Conservation (phyloP, 2,113 vertebrate species). For the Zosterops pallidus region DNA sequence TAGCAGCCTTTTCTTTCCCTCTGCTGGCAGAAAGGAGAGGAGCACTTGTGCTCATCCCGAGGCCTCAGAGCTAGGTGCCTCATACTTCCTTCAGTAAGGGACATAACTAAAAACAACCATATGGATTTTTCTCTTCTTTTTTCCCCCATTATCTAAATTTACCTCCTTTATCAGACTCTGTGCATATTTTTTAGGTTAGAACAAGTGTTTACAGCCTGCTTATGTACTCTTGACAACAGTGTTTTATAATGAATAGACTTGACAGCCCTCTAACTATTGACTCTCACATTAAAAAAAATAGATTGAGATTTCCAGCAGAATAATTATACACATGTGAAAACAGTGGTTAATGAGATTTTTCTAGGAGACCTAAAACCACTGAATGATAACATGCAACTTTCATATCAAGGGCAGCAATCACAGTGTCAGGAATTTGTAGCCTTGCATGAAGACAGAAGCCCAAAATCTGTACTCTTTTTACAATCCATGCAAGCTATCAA, state of each 20-base stretch:
- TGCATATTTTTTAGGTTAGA: background rate
- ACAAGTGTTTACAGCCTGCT: background rate
- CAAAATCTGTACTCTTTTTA: background rate
- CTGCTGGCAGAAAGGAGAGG: background rate
- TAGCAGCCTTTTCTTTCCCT: background rate
- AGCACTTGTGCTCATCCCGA: background rate
- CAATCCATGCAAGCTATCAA: background rate
- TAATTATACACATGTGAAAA: conserved; percentile 31
- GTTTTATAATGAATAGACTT: background rate
- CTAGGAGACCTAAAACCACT: background rate
- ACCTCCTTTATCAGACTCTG: background rate
- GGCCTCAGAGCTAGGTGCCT: background rate
- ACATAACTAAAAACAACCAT: background rate
- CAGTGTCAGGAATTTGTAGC: background rate
- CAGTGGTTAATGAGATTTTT: conserved; percentile 32
- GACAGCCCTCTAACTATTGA: conserved; percentile 18
- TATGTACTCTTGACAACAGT: background rate
- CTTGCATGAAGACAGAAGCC: conserved; percentile 32
- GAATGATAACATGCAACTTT: background rate
- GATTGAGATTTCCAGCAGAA: conserved; percentile 35
- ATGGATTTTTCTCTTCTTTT: background rate
- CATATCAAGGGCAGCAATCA: conserved; percentile 18
- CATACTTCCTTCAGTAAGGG: background rate
- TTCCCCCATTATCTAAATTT: background rate
- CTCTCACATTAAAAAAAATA: background rate